Evolutionary conservation across 2,797 vertebrate genomes (phyloP).

Genomic region (Esox lucius): DNA sequence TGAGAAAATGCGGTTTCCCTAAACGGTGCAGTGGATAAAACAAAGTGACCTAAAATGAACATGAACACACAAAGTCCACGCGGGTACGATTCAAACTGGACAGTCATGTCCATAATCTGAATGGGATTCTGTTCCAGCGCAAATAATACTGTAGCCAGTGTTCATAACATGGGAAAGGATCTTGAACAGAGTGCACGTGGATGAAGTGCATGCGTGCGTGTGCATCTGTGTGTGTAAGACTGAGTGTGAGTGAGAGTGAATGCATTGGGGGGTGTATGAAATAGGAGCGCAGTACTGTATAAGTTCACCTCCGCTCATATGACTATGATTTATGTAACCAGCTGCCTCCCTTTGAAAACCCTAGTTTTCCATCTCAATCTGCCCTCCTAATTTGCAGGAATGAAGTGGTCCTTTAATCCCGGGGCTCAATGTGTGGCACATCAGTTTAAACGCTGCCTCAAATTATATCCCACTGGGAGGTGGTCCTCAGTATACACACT

Average conservation of each 20-base stretch:
- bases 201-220: neutral
- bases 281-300: neutral
- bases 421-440: constrained; percentile 20
- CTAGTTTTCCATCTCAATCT: constrained; percentile 29
- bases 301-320: constrained; percentile 23
- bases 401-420: constrained; percentile 23
- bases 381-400: constrained; percentile 21
- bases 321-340: constrained; percentile 29
- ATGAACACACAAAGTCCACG: too few species aligned
- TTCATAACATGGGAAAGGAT: too few species aligned
- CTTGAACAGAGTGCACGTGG: too few species aligned
- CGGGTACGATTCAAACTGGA: too few species aligned
- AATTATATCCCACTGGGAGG: constrained; percentile 13
- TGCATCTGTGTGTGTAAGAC: neutral
- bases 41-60: too few species aligned
- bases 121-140: too few species aligned
- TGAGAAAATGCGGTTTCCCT: too few species aligned
- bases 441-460: constrained; percentile 24
- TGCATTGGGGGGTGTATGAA: neutral
- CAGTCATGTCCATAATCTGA: too few species aligned
- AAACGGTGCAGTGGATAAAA: too few species aligned
- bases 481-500: neutral
- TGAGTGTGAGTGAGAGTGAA: neutral
- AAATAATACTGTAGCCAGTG: too few species aligned
- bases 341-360: neutral